These are phyloP conservation scores for Drosophila histrio DNA, from an alignment of 2,888 invertebrate genomes.

Conservation along the genomic window DNA sequence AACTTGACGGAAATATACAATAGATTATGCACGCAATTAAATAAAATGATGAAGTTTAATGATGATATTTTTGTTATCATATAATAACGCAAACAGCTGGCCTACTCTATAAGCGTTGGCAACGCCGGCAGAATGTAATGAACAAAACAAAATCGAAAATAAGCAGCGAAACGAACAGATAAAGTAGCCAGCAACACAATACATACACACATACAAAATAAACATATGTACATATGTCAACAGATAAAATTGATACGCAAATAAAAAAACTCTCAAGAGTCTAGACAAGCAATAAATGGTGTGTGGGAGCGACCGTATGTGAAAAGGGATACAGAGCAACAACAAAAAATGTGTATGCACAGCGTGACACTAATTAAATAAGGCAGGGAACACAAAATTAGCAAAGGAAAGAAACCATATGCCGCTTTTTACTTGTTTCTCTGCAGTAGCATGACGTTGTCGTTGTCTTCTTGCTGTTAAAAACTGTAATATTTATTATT, in stretches of 20 bases:
- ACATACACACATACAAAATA: conserved; percentile 22
- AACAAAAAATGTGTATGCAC: conserved; percentile 28
- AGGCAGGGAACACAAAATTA: conserved; percentile 47
- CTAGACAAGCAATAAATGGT: conserved; percentile 14
- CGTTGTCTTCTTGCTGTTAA: conserved; percentile 43
- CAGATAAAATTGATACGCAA: conserved; percentile 41
- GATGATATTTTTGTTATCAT: conserved; percentile 1
- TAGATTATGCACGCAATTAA: neutral
- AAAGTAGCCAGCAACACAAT: conserved; percentile 46
- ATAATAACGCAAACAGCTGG: conserved; percentile 22
- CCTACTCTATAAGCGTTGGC: conserved; percentile 17
- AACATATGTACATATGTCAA: conserved; percentile 51
- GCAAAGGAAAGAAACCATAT: conserved; percentile 50
- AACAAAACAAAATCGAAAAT: conserved; percentile 63
- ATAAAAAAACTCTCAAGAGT: conserved; percentile 20
- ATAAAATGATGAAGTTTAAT: neutral
- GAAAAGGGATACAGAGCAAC: conserved; percentile 7
- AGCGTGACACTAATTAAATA: conserved; percentile 65
- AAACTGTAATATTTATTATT: conserved; percentile 39
- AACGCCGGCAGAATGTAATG: conserved; percentile 52
- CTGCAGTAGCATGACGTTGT: conserved; percentile 73
- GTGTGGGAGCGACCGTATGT: conserved; percentile 1
- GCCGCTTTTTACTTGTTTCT: conserved; percentile 79
- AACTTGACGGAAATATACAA: neutral
- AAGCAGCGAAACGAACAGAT: conserved; percentile 29